These are phyloP conservation scores for Cossypha caffra DNA, from an alignment of 2,797 vertebrate genomes.

Conservation along the genomic window DNA sequence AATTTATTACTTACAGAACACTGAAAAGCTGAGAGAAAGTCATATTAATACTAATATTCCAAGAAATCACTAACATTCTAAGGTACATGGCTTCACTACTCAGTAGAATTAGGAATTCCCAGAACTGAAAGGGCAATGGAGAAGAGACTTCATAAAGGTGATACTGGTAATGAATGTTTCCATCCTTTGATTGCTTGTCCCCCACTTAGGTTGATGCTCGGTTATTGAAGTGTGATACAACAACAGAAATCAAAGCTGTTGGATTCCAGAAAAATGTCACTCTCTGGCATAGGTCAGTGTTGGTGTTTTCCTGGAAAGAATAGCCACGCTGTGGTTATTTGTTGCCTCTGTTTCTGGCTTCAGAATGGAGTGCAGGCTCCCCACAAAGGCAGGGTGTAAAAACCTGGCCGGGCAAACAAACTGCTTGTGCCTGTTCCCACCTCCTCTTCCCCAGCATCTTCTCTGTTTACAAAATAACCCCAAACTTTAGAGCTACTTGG, in stretches of 20 bases:
- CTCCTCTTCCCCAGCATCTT: no score
- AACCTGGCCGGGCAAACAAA: neutral
- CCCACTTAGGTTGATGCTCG: accelerated
- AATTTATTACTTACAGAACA: neutral
- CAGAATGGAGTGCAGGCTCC: neutral
- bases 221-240: neutral
- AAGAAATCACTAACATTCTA: neutral
- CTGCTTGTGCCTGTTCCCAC: neutral
- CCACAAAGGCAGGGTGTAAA: neutral
- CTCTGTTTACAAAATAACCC: neutral
- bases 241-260: neutral
- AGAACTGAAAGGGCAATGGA: neutral
- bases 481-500: neutral
- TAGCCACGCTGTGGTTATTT: neutral
- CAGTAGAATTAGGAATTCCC: neutral
- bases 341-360: neutral
- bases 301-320: neutral
- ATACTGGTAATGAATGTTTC: neutral
- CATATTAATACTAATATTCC: neutral
- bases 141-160: neutral
- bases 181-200: neutral
- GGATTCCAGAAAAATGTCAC: neutral
- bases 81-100: neutral
- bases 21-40: neutral
- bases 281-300: neutral